These are phyloP conservation scores for Galemys pyrenaicus DNA, from an alignment of 2,113 vertebrate genomes.

Conservation along the genomic window DNA sequence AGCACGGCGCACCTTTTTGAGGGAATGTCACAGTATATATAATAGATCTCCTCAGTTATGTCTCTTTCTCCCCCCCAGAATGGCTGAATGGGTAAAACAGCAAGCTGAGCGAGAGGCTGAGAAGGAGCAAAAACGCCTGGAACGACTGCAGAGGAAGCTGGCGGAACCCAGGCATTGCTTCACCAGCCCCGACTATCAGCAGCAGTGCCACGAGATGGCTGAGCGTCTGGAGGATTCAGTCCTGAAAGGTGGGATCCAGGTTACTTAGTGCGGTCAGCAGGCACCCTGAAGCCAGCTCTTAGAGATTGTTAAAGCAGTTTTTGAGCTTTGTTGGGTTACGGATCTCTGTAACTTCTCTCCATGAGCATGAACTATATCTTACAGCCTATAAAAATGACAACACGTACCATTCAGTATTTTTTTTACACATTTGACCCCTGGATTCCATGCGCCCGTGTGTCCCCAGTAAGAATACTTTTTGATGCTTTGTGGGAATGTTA, in stretches of 20 bases:
- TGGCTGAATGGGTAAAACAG: conserved; percentile 97
- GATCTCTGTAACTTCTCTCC: not conserved
- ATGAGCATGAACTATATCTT: no score
- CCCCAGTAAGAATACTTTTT: not conserved
- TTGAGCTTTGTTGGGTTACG: not conserved
- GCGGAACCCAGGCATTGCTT: conserved; percentile 91
- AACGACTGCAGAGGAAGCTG: conserved; percentile 93
- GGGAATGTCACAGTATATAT: not conserved
- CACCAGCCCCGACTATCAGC: conserved; percentile 89
- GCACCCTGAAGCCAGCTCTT: not conserved
- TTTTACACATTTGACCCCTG: not conserved
- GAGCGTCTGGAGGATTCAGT: conserved; percentile 96
- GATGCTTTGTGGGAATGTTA: not conserved
- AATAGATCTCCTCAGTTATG: no score
- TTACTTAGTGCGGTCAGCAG: not conserved
- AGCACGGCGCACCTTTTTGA: not conserved
- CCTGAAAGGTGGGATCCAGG: conserved; percentile 88
- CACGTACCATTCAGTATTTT: not conserved
- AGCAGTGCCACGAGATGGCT: conserved; percentile 93
- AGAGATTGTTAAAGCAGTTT: not conserved
- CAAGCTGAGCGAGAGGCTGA: conserved; percentile 95
- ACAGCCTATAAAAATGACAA: not conserved
- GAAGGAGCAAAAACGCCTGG: conserved; percentile 93
- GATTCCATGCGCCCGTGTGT: not conserved
- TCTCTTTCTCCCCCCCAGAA: conserved; percentile 83